A percentile compares a stretch with the other conserved stretches of the same genome.
Evolutionary conservation across 2,113 vertebrate species (phyloP).

Genomic region (Toxotes jaculatrix): DNA sequence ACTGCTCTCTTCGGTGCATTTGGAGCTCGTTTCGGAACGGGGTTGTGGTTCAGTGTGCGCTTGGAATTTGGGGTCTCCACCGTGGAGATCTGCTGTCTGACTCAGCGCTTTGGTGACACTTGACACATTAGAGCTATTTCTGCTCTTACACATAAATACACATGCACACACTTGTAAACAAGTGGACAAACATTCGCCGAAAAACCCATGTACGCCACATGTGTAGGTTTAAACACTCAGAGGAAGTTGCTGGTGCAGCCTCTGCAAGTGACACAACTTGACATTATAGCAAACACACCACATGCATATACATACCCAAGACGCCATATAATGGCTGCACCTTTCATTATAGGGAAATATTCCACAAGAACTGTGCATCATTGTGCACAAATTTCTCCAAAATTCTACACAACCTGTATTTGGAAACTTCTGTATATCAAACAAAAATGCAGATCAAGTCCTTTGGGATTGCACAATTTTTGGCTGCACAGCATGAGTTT

Average conservation of each 20-base stretch:
- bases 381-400: not conserved
- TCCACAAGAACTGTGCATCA: not conserved
- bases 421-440: not conserved
- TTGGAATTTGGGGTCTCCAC: conserved; percentile 28
- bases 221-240: not conserved
- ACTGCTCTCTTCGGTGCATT: not conserved
- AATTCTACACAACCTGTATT: not conserved
- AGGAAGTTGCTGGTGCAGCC: not conserved
- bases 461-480: not conserved
- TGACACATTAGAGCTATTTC: conserved; percentile 46
- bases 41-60: not conserved
- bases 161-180: not conserved
- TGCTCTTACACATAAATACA: conserved; percentile 20
- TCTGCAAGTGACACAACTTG: too few species aligned
- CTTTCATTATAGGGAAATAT: not conserved
- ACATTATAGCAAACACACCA: too few species aligned
- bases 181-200: not conserved
- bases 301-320: not conserved
- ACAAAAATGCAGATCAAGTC: too few species aligned
- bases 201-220: not conserved
- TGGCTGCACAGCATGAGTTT: not conserved
- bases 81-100: conserved; percentile 7
- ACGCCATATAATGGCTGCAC: too few species aligned
- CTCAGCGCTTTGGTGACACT: conserved; percentile 42
- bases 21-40: not conserved